Evolutionary conservation across 1,140 invertebrate genomes (phyloP), one percentile per base, ranked within the genome.

Genomic region (Dolichoris vasculosae): DNA sequence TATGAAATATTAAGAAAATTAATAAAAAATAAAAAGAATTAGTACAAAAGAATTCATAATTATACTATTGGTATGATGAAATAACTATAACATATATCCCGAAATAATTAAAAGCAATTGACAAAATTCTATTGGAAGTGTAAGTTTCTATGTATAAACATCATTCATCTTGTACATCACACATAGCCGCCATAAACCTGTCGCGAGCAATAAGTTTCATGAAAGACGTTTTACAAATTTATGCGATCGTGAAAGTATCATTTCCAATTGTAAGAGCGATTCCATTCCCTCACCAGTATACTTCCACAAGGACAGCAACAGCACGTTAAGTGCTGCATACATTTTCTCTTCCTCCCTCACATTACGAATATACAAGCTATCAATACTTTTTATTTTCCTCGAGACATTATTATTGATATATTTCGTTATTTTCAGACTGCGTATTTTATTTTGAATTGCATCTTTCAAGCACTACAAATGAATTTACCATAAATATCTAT

Each of bases 191-290:
- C n/a, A 32, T 9, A 77, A 55, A 35, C 26, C n/a, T 48, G 46
- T 48, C 46, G 75, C n/a, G 35, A 77, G 46, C 46, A 11, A 17
- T 48, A 48, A 77, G n/a, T 77, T 77, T 77, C 43, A 77, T 77
- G 75, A 55, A 77, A 48, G 46, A 15, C n/a, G 30, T 55, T 77
- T 77, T 77, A 77, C 75, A 48, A 77, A 48, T 77, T 55, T 77
- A 48, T 77, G 46, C n/a, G 46, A 46, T 77, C 75, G 46, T 77
- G 55, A 77, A 77, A 77, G 43, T 30, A 77, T 77, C 75, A n/a
- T 75, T 77, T 77, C 46, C 75, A 77, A 77, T 77, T 77, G 75
- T 77, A 77, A 17, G 15, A 51, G 43, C 46, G 43, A 13, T 48
- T 20, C n/a, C 17, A 55, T 15, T 46, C 30, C 26, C 13, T 48